These are phyloP conservation scores for Microhierax caerulescens DNA, from an alignment of 2,797 vertebrate species.

Conservation along the genomic window DNA sequence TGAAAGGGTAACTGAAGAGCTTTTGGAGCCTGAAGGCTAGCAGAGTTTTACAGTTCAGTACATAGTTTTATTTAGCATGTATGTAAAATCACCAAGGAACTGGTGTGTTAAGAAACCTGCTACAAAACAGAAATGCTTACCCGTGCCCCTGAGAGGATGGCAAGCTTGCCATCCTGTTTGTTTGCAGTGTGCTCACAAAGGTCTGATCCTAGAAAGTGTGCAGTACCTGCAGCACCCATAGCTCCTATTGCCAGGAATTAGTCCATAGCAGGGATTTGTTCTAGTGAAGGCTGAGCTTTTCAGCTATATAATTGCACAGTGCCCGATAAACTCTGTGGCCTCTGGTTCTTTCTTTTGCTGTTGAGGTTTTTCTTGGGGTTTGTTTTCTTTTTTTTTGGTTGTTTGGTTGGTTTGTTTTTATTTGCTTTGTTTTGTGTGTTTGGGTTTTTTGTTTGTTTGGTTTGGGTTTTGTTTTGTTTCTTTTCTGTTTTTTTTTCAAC, in stretches of 20 bases:
- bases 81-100: background rate
- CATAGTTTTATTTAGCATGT: background rate
- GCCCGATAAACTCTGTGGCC: background rate
- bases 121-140: background rate
- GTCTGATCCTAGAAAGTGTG: background rate
- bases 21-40: background rate
- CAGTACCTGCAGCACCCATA: accelerated
- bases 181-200: background rate
- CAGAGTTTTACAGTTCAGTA: background rate
- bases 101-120: background rate
- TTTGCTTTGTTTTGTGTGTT: no score
- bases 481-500: background rate
- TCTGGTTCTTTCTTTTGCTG: background rate
- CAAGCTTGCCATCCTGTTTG: background rate
- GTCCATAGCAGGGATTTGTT: accelerated
- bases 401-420: no score
- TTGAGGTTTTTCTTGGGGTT: background rate
- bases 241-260: accelerated
- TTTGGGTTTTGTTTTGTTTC: background rate
- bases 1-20: background rate
- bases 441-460: no score
- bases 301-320: accelerated
- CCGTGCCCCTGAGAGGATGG: accelerated
- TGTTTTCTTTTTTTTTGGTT: no score
- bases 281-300: background rate